Conservation (phyloP, 2,113 vertebrate species). For the Chaenocephalus aceratus region DNA sequence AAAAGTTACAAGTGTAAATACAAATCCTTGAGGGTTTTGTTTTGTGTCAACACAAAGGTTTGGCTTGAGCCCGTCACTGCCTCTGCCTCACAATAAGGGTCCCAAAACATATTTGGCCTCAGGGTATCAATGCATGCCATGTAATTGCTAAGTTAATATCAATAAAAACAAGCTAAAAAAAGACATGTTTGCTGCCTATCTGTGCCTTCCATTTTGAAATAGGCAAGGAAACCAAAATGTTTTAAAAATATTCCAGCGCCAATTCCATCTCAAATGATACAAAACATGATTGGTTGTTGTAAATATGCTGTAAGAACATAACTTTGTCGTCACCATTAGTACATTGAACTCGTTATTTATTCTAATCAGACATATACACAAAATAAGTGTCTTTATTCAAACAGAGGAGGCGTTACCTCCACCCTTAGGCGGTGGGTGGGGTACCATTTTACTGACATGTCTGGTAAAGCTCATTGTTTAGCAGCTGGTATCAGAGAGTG, state of each 20-base stretch:
- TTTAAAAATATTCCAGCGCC: no score
- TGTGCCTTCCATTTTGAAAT: neutral
- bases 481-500: slow-evolving; percentile 19
- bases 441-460: neutral
- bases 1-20: neutral
- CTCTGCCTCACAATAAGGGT: neutral
- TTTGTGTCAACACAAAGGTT: slow-evolving; percentile 2
- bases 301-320: no score
- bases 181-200: neutral
- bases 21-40: neutral
- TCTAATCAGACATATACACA: neutral
- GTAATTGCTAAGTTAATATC: neutral
- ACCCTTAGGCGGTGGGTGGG: neutral
- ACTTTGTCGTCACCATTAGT: no score
- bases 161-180: neutral
- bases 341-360: no score
- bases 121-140: neutral
- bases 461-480: neutral
- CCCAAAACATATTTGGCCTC: neutral
- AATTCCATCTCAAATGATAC: no score
- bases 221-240: neutral
- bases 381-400: neutral
- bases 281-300: no score
- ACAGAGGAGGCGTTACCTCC: neutral
- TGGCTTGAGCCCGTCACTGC: neutral